A percentile compares a stretch with the other conserved stretches of the same genome.
Conservation (phyloP, 2,888 invertebrate genomes). For the Podotricha telesiphe region DNA sequence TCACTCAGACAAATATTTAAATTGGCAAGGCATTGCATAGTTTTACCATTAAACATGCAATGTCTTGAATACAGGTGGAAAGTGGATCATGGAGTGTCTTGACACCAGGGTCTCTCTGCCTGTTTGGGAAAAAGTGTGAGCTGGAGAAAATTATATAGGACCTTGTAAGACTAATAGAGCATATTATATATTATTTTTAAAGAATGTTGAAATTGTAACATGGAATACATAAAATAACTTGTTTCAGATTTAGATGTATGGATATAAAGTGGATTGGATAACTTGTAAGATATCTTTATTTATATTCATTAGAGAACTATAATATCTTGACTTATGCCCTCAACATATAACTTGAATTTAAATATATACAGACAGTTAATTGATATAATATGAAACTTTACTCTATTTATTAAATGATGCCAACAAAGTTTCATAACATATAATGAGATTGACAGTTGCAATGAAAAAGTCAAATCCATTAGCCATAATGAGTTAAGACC, state of each 20-base stretch:
- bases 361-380: background rate
- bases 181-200: too few relatives aligned
- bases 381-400: conserved; percentile 31
- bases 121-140: too few relatives aligned
- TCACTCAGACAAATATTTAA: too few relatives aligned
- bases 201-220: too few relatives aligned
- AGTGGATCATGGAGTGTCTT: too few relatives aligned
- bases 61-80: too few relatives aligned
- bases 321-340: conserved; percentile 27
- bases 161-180: too few relatives aligned
- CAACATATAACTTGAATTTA: background rate
- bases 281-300: background rate
- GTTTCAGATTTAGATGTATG: background rate
- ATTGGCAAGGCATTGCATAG: too few relatives aligned
- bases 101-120: too few relatives aligned
- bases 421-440: conserved; percentile 49
- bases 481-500: conserved; percentile 42
- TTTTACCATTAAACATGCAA: too few relatives aligned
- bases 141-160: too few relatives aligned
- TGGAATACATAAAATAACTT: background rate
- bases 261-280: too few relatives aligned
- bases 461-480: conserved; percentile 53
- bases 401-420: conserved; percentile 27
- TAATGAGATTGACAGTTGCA: conserved; percentile 51
- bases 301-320: background rate